Base-by-base conservation (phyloP, 2,797 vertebrate genomes). In the Capromys pilorides region DNA sequence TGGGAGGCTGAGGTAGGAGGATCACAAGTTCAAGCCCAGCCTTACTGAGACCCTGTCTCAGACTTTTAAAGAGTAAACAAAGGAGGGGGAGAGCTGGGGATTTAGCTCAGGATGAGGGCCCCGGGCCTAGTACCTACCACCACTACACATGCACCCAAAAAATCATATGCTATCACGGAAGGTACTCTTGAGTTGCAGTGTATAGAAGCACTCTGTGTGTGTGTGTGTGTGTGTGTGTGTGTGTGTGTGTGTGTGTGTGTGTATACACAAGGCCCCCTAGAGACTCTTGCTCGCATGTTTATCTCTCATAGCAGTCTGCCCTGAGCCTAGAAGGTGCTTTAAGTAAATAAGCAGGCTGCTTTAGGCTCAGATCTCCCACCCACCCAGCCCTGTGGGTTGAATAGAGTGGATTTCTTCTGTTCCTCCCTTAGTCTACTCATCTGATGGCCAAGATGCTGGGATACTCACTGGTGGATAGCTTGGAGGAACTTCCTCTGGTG, bases 401-500 rank as follows among this genome's bases (percentile, higher is more conserved):
- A 45, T 45, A 62, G 54, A 62, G 36, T 12, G 18, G 66, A 4
- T 57, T 33, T 87, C 33, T 78, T 24, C 66, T 7, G 2, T 45
- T 92, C 11, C 0, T 33, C 12, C 14, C 26, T 36, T 11, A 0
- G 3, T 4, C 1, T 12, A 49, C 16, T 5, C 51, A 0, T 3
- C 61, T 2, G 36, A 26, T 0, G 4, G 71, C 36, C 1, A 1
- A 19, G 39, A 41, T 0, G 4, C 45, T 24, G 28, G 0, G 36
- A 21, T 41, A 95, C 98, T 98, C 98, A 99, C 98, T 99, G 98
- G 97, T 99, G 98, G 90, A 99, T 99, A 67, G 98, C 98, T 95
- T 99, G 98, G 39, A 99, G 98, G 95, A 99, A 99, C 66, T 99
- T 99, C 69, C 98, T 97, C 98, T 99, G 98, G 87, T 99, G 98